Conservation (phyloP, 2,113 vertebrate species). For the Corythornis madagascariensis region DNA sequence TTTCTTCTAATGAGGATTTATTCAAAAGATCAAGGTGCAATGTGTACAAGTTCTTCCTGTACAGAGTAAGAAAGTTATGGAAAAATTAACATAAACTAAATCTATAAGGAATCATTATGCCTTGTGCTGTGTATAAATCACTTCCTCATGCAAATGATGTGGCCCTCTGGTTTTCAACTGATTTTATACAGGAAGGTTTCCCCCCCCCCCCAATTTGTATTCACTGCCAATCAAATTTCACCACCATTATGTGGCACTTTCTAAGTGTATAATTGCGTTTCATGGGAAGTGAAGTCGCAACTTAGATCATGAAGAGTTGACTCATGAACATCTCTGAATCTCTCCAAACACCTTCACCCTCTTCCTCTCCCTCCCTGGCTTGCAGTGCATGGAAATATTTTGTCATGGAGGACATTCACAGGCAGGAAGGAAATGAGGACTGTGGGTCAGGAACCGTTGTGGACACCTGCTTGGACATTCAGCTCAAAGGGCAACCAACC, state of each 20-base stretch:
- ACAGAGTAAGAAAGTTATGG: not conserved
- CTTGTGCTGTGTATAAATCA: not conserved
- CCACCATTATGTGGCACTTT: not conserved
- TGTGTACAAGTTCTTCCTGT: not conserved
- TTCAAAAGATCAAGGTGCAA: not conserved
- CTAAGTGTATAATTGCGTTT: not conserved
- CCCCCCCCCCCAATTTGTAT: not conserved
- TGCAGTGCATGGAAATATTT: not conserved
- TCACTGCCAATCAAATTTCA: not conserved
- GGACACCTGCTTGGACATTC: not conserved
- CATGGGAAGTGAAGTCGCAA: not conserved
- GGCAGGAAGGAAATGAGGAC: not conserved
- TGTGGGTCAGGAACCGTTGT: not conserved
- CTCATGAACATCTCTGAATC: not conserved
- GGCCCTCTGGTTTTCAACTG: accelerated
- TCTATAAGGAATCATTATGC: not conserved
- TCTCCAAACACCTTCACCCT: not conserved
- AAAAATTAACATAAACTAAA: not conserved
- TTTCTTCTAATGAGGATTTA: not conserved
- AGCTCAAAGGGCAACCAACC: not conserved
- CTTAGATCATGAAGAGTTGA: accelerated
- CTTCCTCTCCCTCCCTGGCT: not conserved
- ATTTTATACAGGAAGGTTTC: not conserved
- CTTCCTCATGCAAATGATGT: not conserved
- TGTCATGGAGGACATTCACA: not conserved